These are phyloP conservation scores for Cecropterus lyciades DNA, from an alignment of 1,140 invertebrate species.

Conservation along the genomic window DNA sequence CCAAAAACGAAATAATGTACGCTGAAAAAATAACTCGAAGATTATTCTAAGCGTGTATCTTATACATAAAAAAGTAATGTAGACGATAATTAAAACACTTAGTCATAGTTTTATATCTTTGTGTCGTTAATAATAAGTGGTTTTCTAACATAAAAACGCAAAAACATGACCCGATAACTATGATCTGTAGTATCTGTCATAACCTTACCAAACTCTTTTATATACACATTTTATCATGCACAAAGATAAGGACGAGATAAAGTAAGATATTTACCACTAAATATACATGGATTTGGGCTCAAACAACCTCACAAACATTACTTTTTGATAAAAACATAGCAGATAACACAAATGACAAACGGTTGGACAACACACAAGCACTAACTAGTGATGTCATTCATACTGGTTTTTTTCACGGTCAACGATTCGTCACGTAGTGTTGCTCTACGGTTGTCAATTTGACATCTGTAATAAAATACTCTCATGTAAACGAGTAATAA, in stretches of 20 bases:
- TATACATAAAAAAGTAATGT: conserved; percentile 22
- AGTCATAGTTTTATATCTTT: conserved; percentile 39
- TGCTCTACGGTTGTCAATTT: conserved; percentile 24
- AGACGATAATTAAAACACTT: conserved; percentile 21
- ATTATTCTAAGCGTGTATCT: conserved; percentile 6
- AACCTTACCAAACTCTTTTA: conserved; percentile 65
- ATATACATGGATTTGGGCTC: conserved; percentile 63
- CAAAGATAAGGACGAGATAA: conserved; percentile 68
- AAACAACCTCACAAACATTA: conserved; percentile 74
- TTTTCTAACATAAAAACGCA: conserved; percentile 67
- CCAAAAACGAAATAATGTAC: conserved; percentile 31
- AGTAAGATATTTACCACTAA: conserved; percentile 71
- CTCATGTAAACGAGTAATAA: too few species aligned
- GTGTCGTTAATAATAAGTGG: conserved; percentile 19
- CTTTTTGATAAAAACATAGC: conserved; percentile 83
- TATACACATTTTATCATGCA: conserved; percentile 51
- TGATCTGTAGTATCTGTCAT: conserved; percentile 49
- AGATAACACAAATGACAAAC: conserved; percentile 75
- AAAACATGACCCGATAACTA: conserved; percentile 69
- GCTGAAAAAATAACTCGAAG: conserved; percentile 3
- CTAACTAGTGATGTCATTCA: conserved; percentile 55
- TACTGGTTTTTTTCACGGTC: conserved; percentile 34
- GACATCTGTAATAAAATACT: not conserved
- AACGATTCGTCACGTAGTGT: conserved; percentile 41
- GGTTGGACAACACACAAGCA: conserved; percentile 56